These are phyloP conservation scores for Gobionotothen gibberifrons DNA, from an alignment of 2,797 vertebrate genomes.

Conservation along the genomic window DNA sequence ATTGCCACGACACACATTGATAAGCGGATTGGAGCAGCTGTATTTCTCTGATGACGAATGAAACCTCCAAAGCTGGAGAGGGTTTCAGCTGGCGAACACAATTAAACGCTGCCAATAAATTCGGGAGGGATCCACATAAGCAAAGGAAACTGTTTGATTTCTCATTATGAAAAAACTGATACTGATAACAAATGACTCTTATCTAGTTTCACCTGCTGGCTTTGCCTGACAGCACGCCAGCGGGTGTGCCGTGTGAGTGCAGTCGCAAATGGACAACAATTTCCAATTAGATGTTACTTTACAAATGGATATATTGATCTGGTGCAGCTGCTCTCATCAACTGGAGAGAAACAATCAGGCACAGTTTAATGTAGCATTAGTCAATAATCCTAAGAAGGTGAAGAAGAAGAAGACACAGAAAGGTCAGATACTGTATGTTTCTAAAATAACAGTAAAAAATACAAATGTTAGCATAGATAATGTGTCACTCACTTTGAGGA, in stretches of 20 bases:
- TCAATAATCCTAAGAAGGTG: constrained; percentile 44
- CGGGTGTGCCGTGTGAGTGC: constrained; percentile 39
- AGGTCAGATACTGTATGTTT: constrained; percentile 32
- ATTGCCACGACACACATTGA: constrained; percentile 85
- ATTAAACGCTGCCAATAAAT: constrained; percentile 76
- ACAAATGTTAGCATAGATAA: neutral
- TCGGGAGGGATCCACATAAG: constrained; percentile 60
- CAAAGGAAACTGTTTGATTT: constrained; percentile 75
- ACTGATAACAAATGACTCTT: constrained; percentile 75
- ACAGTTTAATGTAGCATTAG: constrained; percentile 63
- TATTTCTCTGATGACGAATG: constrained; percentile 85
- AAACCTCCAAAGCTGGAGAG: constrained; percentile 79
- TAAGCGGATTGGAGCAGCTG: constrained; percentile 85
- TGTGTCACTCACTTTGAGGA: constrained; percentile 5
- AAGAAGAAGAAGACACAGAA: constrained; percentile 23
- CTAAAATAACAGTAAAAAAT: neutral
- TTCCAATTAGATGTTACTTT: constrained; percentile 77
- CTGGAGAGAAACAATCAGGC: constrained; percentile 65
- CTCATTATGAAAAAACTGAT: constrained; percentile 56
- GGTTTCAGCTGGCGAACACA: constrained; percentile 76
- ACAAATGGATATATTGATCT: constrained; percentile 75
- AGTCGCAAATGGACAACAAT: constrained; percentile 64
- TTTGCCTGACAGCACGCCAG: constrained; percentile 21
- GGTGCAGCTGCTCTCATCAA: constrained; percentile 70
- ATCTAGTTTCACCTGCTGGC: constrained; percentile 59